These are phyloP conservation scores for Atlantisia rogersi DNA, from an alignment of 2,113 vertebrate genomes.

Conservation along the genomic window DNA sequence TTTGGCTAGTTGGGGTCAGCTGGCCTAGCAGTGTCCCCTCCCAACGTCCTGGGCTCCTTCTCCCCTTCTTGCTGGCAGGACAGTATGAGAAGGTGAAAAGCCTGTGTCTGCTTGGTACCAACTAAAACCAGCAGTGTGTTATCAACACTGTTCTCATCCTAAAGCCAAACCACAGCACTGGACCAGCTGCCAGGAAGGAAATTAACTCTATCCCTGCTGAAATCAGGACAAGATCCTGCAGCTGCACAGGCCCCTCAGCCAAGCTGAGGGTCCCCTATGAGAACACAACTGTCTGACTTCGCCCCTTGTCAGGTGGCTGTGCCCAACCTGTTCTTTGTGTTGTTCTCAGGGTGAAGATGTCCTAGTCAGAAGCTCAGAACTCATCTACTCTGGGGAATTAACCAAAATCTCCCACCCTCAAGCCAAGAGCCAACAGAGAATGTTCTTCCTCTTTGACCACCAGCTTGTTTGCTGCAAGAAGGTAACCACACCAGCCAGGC, in stretches of 20 bases:
- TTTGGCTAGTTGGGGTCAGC: too few species aligned
- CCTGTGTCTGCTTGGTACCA: too few species aligned
- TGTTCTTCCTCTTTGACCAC: slow-evolving; percentile 97
- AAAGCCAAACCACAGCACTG: too few species aligned
- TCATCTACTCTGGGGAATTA: slow-evolving; percentile 94
- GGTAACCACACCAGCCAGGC: slow-evolving; percentile 68
- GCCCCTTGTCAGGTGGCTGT: background rate
- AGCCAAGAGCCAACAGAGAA: slow-evolving; percentile 92
- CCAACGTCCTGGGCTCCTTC: too few species aligned
- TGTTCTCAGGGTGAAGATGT: slow-evolving; percentile 89
- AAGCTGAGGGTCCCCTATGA: background rate
- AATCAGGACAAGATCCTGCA: too few species aligned
- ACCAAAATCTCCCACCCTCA: slow-evolving; percentile 90
- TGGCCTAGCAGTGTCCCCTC: too few species aligned
- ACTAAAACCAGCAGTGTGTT: too few species aligned
- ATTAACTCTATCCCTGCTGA: too few species aligned
- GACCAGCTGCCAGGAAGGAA: too few species aligned
- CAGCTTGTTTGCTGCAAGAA: slow-evolving; percentile 98
- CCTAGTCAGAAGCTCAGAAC: slow-evolving; percentile 91
- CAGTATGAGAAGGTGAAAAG: too few species aligned
- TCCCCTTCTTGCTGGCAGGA: too few species aligned
- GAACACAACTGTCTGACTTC: background rate
- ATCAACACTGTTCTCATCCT: too few species aligned
- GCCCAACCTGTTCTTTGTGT: background rate
- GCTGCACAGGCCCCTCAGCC: background rate